Evolutionary conservation across 2,888 invertebrate species (phyloP), one percentile per base, ranked within the genome.

Genomic region (Pediacus dermestoides): DNA sequence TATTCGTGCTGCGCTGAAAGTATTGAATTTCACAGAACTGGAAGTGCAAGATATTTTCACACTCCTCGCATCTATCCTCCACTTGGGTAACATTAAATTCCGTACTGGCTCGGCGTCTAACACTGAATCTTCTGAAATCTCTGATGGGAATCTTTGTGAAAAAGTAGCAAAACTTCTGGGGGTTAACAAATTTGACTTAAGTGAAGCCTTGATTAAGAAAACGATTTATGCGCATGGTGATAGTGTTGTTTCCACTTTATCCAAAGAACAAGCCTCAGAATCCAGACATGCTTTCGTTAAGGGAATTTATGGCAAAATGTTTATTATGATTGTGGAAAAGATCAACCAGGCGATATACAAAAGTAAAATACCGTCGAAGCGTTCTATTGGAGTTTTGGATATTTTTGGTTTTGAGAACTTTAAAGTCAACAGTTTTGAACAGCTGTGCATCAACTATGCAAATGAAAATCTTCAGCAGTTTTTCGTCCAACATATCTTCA

Each of bases 381-480:
- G 75, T 16, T 85, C 87, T 0, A 93, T 96, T 44, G 95, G 95
- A 1, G 88, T 96, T 1, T 73, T 96, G 44, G 96, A 96, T 66
- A 95, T 96, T 52, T 96, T 95, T 63, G 96, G 96, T 1, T 97
- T 96, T 70, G 96, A 96, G 72, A 95, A 94, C 65, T 95, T 96
- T 60, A 80, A 82, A 3, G 76, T 76, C 4, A 94, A 94, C 65
- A 92, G 92, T 67, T 95, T 95, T 64, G 95, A 96, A 61, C 95
- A 96, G 65, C 72, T 96, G 36, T 95, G 95, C 66, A 95, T 96
- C 52, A 96, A 96, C 70, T 95, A 89, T 64, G 94, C 95, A 1
- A 96, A 96, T 66, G 96, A 96, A 71, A 91, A 89, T 63, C 74
- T 96, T 22, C 95, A 96, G 66, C 95, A 96, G 69, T 95, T 95